phyloP scores from a whole-genome alignment of 2,888 invertebrate species.

The Crematogaster levior region DNA sequence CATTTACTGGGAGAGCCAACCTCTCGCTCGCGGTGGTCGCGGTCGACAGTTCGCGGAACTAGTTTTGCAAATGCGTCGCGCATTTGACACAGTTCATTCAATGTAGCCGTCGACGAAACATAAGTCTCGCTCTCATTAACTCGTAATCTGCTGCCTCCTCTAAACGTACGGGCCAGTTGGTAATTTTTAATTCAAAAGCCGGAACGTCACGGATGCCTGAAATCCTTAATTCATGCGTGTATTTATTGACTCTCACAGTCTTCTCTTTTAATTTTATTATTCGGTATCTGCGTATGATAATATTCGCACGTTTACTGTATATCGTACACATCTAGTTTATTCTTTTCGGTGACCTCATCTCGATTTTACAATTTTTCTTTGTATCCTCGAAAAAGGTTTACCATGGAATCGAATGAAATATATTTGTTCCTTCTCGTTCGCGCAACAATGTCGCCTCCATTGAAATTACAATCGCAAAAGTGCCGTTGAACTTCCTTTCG shows the following conservation, averaged over 20 bases:
- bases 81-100: conserved; percentile 59
- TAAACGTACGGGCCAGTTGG: background rate
- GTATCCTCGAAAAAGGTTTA: background rate
- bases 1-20: conserved; percentile 60
- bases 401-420: background rate
- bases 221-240: background rate
- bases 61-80: conserved; percentile 46
- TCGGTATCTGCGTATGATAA: background rate
- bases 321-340: background rate
- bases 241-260: background rate
- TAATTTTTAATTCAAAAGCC: background rate
- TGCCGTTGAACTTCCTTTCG: conserved; percentile 17
- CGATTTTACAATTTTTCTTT: background rate
- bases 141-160: background rate
- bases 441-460: conserved; percentile 14
- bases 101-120: conserved; percentile 22
- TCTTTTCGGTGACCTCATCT: background rate
- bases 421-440: background rate
- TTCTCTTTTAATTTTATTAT: background rate
- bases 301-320: background rate
- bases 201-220: background rate
- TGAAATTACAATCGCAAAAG: conserved; percentile 40
- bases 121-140: conserved; percentile 17
- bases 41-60: conserved; percentile 39
- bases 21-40: conserved; percentile 27